These are phyloP conservation scores for Coregonus suidteri DNA, from an alignment of 2,797 vertebrate species.

Conservation along the genomic window DNA sequence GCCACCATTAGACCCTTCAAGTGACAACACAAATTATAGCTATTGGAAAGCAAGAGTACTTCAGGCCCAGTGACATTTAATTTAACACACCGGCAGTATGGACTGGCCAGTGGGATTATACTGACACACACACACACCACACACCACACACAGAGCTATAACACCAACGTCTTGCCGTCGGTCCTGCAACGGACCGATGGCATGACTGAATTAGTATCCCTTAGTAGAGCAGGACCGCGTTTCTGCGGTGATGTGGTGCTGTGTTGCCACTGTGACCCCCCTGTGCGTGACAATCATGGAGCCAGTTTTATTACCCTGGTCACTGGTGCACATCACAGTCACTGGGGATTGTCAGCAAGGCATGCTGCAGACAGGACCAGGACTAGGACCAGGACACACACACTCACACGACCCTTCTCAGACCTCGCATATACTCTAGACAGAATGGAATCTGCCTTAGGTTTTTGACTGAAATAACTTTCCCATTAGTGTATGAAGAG, in stretches of 20 bases:
- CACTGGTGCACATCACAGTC: background rate
- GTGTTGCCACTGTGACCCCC: background rate
- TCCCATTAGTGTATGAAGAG: too few species aligned
- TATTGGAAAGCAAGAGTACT: conserved; percentile 36
- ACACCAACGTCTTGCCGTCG: too few species aligned
- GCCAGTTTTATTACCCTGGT: background rate
- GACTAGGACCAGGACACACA: background rate
- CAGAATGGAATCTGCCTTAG: too few species aligned
- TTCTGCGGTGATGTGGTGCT: background rate
- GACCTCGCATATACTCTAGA: too few species aligned
- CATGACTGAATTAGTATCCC: conserved; percentile 13
- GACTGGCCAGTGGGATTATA: conserved; percentile 22
- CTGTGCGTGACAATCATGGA: background rate
- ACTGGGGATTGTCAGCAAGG: background rate
- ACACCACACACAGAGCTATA: too few species aligned
- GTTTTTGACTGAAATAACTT: too few species aligned
- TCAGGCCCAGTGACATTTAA: conserved; percentile 47
- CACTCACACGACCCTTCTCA: background rate
- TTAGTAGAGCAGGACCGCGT: too few species aligned
- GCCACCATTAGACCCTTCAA: conserved; percentile 46
- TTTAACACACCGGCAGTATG: conserved; percentile 30
- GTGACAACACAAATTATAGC: conserved; percentile 50
- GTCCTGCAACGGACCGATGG: background rate
- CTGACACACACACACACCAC: background rate
- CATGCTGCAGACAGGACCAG: background rate